phyloP scores from a whole-genome alignment of 2,113 vertebrate species.

The Bettongia penicillata region DNA sequence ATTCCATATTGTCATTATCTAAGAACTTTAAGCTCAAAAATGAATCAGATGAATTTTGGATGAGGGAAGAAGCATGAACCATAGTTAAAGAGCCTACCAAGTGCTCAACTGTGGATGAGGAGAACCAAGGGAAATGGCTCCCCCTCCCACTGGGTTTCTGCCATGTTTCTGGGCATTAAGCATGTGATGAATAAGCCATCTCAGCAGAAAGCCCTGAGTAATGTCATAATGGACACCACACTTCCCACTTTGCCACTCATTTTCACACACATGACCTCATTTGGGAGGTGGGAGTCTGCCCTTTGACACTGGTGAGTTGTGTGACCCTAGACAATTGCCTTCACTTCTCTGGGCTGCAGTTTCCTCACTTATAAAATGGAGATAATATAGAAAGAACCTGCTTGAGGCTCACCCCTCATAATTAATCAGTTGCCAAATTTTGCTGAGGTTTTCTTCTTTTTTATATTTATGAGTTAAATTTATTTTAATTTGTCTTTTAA shows the following conservation, averaged over 20 bases:
- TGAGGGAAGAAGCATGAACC: background rate
- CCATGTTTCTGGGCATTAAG: slow-evolving; percentile 21
- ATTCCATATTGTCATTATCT: background rate
- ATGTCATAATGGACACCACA: background rate
- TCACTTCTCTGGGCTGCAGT: background rate
- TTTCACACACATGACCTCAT: background rate
- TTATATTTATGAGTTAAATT: background rate
- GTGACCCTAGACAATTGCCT: background rate
- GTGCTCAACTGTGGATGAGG: background rate
- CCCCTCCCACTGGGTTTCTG: slow-evolving; percentile 21
- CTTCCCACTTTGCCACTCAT: background rate
- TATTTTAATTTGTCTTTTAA: background rate
- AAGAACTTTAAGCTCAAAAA: background rate
- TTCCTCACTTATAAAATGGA: background rate
- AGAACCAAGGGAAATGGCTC: background rate
- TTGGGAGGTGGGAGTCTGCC: background rate
- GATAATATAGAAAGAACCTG: background rate
- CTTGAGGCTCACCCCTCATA: background rate
- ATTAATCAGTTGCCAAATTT: background rate
- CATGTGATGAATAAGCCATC: background rate
- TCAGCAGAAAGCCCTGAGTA: background rate
- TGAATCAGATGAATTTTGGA: slow-evolving; percentile 5
- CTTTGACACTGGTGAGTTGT: background rate
- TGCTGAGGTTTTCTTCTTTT: background rate
- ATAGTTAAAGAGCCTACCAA: background rate